Conservation (phyloP, 30 jellyfish, hydroid and myxozoan genomes). For the Haliclystus octoradiatus region DNA sequence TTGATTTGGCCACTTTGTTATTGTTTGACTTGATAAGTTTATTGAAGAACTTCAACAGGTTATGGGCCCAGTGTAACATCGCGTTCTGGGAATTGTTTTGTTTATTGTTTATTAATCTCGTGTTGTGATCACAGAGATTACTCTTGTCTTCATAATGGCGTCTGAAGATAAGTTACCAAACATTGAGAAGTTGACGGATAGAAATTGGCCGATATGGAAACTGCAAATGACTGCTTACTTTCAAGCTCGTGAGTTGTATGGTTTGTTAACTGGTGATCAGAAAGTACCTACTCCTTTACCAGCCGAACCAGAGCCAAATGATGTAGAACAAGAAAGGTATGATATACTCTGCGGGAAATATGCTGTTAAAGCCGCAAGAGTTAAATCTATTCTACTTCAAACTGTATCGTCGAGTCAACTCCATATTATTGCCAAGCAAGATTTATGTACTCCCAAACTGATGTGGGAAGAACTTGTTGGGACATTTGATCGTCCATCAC, state of each 20-base stretch:
- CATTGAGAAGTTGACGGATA: no score
- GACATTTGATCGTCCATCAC: constrained; percentile 3
- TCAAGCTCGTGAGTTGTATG: constrained; percentile 1
- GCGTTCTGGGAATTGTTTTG: no score
- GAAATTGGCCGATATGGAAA: no score
- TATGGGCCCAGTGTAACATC: no score
- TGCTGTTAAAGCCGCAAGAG: constrained; percentile 3
- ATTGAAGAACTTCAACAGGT: no score
- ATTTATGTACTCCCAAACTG: not conserved
- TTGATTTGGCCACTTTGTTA: no score
- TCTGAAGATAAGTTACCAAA: not conserved
- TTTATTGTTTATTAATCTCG: no score
- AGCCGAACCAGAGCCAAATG: not conserved
- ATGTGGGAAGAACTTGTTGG: constrained; percentile 1
- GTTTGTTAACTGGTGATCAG: not conserved
- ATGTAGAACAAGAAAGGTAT: not conserved
- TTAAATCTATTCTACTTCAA: constrained; percentile 2
- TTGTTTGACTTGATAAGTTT: no score
- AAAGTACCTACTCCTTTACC: not conserved
- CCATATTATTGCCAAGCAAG: not conserved
- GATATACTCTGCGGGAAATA: no score
- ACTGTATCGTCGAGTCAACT: constrained; percentile 3
- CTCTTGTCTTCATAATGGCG: not conserved
- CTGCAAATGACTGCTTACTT: constrained; percentile 10
- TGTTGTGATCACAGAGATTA: not conserved